Evolutionary conservation across 2,888 invertebrate genomes (phyloP).

Genomic region (Orchestes rusci): DNA sequence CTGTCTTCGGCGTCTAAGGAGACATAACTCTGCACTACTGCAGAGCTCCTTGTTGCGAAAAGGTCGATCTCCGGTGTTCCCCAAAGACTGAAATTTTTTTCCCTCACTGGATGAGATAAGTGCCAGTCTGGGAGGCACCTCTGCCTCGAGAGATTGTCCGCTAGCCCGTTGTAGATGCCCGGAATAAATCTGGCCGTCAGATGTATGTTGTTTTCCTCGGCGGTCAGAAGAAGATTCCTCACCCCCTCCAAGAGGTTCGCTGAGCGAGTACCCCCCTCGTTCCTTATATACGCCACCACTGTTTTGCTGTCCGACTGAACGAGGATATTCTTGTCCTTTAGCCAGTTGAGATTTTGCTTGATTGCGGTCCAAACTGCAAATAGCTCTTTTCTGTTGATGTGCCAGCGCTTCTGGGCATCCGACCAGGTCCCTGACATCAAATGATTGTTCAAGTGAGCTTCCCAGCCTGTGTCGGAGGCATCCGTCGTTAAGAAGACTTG

Average conservation of each 20-base stretch:
- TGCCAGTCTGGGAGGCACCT: conserved; percentile 22
- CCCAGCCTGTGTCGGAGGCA: not conserved
- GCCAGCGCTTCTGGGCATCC: conserved; percentile 7
- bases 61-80: conserved; percentile 21
- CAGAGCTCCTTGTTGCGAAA: conserved; percentile 20
- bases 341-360: not conserved
- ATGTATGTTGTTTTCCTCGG: conserved; percentile 3
- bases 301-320: conserved; percentile 19
- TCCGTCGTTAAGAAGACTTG: not conserved
- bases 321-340: conserved; percentile 9
- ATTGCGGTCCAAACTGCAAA: conserved; percentile 5
- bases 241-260: not conserved
- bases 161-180: conserved; percentile 22
- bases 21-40: conserved; percentile 20
- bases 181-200: conserved; percentile 12
- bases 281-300: conserved; percentile 18
- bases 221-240: conserved; percentile 1
- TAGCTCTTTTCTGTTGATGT: conserved; percentile 9
- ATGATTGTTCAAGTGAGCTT: not conserved
- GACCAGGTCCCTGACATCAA: not conserved
- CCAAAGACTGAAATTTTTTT: conserved; percentile 20
- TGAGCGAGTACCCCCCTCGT: conserved; percentile 10
- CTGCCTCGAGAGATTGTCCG: conserved; percentile 20
- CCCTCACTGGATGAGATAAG: conserved; percentile 10
- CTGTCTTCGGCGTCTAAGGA: conserved; percentile 10